These are phyloP conservation scores for Budorcas taxicolor DNA, from an alignment of 2,113 vertebrate species.

Conservation along the genomic window DNA sequence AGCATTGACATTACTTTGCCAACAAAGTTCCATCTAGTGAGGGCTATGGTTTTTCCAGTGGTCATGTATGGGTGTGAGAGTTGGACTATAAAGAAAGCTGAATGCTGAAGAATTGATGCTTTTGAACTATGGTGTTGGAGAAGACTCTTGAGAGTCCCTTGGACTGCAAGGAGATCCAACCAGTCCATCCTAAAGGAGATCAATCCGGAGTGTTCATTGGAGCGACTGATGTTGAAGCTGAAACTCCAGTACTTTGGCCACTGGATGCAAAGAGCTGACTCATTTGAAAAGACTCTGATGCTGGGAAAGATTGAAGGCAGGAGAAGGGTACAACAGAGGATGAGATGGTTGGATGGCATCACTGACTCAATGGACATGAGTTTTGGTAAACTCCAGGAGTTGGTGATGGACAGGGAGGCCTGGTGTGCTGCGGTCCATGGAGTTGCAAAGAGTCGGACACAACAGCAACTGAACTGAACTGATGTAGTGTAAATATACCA, in stretches of 20 bases:
- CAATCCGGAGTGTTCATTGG: neutral
- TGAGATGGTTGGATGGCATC: neutral
- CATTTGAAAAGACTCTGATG: neutral
- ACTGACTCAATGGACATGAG: neutral
- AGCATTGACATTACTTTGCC: neutral
- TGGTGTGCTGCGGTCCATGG: fast-evolving
- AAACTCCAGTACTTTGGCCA: neutral
- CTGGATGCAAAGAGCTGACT: neutral
- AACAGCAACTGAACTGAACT: neutral
- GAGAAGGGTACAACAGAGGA: neutral
- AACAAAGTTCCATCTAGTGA: neutral
- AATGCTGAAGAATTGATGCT: neutral
- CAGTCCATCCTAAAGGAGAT: neutral
- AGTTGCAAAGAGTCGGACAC: neutral
- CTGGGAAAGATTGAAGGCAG: neutral
- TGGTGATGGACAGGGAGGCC: neutral
- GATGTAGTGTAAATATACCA: neutral
- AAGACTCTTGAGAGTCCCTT: neutral
- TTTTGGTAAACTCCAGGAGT: fast-evolving
- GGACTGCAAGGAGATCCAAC: neutral
- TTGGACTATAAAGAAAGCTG: neutral
- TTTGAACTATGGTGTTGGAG: neutral
- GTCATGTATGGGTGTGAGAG: neutral
- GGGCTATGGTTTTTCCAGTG: neutral
- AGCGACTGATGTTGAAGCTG: neutral